Conservation (phyloP, 2,113 vertebrate genomes). For the Limnothrissa miodon region DNA sequence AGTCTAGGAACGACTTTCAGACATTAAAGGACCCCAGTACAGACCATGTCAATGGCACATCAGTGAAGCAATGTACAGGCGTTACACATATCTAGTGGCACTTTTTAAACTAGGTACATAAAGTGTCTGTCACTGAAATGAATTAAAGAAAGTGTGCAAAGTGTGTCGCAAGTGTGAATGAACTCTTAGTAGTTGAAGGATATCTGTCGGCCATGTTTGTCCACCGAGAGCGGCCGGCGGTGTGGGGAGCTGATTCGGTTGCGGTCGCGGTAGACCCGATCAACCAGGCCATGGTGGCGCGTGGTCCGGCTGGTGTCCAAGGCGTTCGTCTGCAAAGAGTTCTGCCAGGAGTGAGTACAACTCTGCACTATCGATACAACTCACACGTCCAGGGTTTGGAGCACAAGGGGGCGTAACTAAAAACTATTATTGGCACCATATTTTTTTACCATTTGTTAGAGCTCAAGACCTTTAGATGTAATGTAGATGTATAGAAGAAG, state of each 20-base stretch:
- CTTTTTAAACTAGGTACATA: not conserved
- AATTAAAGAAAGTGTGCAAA: too few relatives aligned
- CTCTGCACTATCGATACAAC: not conserved
- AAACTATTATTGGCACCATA: too few relatives aligned
- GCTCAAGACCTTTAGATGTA: too few relatives aligned
- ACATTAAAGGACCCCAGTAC: too few relatives aligned
- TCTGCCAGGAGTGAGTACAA: constrained; percentile 26
- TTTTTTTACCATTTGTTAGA: too few relatives aligned
- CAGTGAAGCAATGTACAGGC: not conserved
- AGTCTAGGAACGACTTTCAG: not conserved
- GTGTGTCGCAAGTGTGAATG: too few relatives aligned
- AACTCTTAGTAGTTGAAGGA: constrained; percentile 72
- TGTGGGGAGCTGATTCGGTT: constrained; percentile 92
- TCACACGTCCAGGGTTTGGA: too few relatives aligned
- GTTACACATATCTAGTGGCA: not conserved
- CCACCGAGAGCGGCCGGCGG: constrained; percentile 89
- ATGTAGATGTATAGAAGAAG: too few relatives aligned
- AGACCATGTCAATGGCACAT: not conserved
- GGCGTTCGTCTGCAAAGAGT: constrained; percentile 84
- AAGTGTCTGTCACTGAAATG: not conserved
- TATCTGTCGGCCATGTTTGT: constrained; percentile 97
- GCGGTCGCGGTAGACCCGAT: constrained; percentile 91
- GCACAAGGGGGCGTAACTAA: too few relatives aligned
- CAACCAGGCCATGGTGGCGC: constrained; percentile 95
- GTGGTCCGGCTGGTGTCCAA: constrained; percentile 95